Conservation (phyloP, 1,140 invertebrate species). For the Protaetia brevitarsis region DNA sequence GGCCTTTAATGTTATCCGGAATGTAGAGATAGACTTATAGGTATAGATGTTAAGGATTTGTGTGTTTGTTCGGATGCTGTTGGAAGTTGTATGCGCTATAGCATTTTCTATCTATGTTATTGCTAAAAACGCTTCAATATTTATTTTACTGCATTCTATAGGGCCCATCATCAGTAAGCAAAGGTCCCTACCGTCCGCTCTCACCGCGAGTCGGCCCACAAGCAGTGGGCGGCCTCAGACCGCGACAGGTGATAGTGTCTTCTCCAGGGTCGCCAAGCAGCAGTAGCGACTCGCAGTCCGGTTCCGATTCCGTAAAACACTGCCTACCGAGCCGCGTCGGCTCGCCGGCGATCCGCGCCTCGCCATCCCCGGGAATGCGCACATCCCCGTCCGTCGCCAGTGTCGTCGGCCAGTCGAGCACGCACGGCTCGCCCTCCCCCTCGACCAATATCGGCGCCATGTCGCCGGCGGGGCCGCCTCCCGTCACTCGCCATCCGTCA, state of each 20-base stretch:
- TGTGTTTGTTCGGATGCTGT: no score
- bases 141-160: conserved; percentile 34
- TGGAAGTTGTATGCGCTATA: no score
- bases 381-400: conserved; percentile 36
- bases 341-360: conserved; percentile 41
- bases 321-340: conserved; percentile 46
- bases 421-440: conserved; percentile 31
- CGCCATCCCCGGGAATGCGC: conserved; percentile 35
- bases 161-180: conserved; percentile 64
- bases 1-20: no score
- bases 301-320: conserved; percentile 66
- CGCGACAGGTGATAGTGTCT: conserved; percentile 68
- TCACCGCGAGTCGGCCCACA: conserved; percentile 53
- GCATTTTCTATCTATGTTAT: no score
- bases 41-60: no score
- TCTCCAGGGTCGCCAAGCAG: conserved; percentile 71
- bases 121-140: no score
- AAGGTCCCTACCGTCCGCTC: conserved; percentile 62
- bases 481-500: conserved; percentile 41
- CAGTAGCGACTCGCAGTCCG: conserved; percentile 63
- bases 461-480: background rate
- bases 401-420: no score
- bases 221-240: conserved; percentile 47
- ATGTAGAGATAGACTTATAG: no score
- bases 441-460: conserved; percentile 37